These are phyloP conservation scores for Acropternis orthonyx DNA, from an alignment of 2,797 vertebrate genomes.

Conservation along the genomic window DNA sequence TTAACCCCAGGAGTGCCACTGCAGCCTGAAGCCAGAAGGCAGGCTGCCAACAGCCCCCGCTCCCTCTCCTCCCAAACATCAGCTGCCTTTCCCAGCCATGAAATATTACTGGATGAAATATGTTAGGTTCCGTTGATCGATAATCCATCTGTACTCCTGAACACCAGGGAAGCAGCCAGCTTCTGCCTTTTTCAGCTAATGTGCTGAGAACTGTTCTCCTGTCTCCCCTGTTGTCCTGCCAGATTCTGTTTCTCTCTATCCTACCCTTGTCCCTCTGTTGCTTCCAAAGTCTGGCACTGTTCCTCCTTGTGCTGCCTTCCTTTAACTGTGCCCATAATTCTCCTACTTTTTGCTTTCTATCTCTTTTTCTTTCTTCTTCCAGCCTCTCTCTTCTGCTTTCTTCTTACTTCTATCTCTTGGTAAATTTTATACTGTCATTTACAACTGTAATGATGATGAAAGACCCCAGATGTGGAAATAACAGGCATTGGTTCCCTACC, in stretches of 20 bases:
- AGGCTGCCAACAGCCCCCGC: neutral
- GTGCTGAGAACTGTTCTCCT: neutral
- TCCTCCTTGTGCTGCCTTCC: neutral
- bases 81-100: neutral
- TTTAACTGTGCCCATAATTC: neutral
- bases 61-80: neutral
- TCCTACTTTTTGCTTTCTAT: conserved; percentile 1
- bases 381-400: neutral
- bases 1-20: neutral
- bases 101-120: conserved; percentile 1
- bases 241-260: neutral
- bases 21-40: neutral
- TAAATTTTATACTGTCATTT: conserved; percentile 5
- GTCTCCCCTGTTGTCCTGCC: neutral
- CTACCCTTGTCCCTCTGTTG: neutral
- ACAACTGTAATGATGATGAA: neutral
- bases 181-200: neutral
- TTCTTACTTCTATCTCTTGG: neutral
- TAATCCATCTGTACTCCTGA: conserved; percentile 50
- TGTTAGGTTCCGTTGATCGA: neutral
- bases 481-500: neutral
- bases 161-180: neutral
- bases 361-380: neutral
- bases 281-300: conserved; percentile 12
- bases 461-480: neutral